These are phyloP conservation scores for Tyrophagus putrescentiae DNA, from an alignment of 1,140 invertebrate species.

Conservation along the genomic window DNA sequence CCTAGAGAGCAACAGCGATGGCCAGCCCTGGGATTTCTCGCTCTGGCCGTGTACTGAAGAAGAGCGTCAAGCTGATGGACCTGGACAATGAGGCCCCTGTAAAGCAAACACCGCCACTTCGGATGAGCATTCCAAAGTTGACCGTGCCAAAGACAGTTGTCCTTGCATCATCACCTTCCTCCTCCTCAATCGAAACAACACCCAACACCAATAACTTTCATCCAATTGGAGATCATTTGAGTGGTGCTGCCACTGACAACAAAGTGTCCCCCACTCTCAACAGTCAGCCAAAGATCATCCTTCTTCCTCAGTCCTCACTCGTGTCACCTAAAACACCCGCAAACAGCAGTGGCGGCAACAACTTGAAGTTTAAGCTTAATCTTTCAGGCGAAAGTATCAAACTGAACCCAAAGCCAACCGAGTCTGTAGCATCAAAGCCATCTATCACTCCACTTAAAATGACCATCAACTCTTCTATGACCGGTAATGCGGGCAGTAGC, in stretches of 20 bases:
- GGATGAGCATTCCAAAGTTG: neutral
- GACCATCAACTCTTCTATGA: no score
- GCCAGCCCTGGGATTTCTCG: slow-evolving; percentile 43
- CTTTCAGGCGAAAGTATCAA: neutral
- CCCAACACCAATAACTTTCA: neutral
- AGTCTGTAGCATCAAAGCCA: neutral
- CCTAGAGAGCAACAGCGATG: slow-evolving; percentile 1
- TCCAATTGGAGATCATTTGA: neutral
- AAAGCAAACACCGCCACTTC: neutral
- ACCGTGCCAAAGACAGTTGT: neutral
- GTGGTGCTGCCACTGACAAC: neutral
- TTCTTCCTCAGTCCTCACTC: neutral
- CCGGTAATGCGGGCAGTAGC: no score
- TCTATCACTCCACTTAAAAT: neutral
- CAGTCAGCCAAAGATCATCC: neutral
- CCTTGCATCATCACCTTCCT: neutral
- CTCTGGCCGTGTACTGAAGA: slow-evolving; percentile 75
- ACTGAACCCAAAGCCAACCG: neutral
- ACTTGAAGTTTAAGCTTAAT: slow-evolving; percentile 1
- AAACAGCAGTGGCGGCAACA: neutral
- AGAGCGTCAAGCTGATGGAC: slow-evolving; percentile 65
- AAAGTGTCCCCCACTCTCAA: neutral
- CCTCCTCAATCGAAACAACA: neutral
- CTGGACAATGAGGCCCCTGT: slow-evolving; percentile 40
- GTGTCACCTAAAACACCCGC: neutral